Base-by-base conservation (phyloP, 2,797 vertebrate species). In the Trachurus trachurus region DNA sequence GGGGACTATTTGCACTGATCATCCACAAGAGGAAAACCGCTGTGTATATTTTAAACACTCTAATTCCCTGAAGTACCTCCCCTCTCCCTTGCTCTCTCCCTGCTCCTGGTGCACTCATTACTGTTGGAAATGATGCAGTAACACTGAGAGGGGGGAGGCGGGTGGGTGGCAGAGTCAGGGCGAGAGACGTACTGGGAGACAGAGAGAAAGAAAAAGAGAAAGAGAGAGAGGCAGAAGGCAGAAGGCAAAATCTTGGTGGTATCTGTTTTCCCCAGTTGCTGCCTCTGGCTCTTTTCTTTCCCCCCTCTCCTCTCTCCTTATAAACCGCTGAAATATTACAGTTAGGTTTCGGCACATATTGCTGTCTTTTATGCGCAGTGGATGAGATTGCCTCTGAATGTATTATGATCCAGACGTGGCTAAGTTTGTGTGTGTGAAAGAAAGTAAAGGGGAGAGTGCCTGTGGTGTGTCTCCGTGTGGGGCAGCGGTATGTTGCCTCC, bases 11-110 rank as follows among this genome's bases (percentile, higher is more conserved):
- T 93, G 84, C 65, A 79, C 75, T 87, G 86, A 88, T 92, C 82
- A 86, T 73, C 80, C 89, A 86, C 90, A 85, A 82, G 90, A 90
- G 90, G 77, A 88, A 90, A 87, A 66, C 76, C 15, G 80, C 76
- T 90, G 88, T 91, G 90, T 93, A 77, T 88, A 92, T 93, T 92
- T 91, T 89, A 92, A 93, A 93, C 80, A 82, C 81, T 87, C 60
- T 77, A 87, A 90, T 91, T 90, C 92, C 84, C 90, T 69, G 47
- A 92, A 89, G 88, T 88, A 85, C 78, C 73, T 81, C 74, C 79
- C 74, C 62, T 75, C 79, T 85, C 74, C 63, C 74, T 66, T 61
- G 65, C 85, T 81, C 78, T 69, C 72, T 77, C 64, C 15, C 74
- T 85, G 86, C 82, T 86, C 82, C 76, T 88, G 77, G 82, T 90